Conservation (phyloP, 2,113 vertebrate species). For the Phrynocephalus versicolor region DNA sequence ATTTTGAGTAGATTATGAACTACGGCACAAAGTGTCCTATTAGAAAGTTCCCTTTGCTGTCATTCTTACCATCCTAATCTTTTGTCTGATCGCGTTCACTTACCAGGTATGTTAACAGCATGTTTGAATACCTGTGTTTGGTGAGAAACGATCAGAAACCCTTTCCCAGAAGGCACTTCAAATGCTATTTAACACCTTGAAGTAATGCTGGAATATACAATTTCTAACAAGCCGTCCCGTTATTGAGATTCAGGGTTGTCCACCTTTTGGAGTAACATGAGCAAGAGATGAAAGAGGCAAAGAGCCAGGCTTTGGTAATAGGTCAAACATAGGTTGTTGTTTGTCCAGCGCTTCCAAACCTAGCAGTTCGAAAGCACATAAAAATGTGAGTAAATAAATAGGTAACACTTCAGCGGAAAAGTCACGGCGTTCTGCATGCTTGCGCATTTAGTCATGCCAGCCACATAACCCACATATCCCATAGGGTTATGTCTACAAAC, state of each 20-base stretch:
- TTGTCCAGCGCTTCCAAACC: no score
- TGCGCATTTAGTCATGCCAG: no score
- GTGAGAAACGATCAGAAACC: not conserved
- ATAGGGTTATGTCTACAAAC: no score
- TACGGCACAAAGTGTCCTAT: not conserved
- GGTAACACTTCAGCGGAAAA: no score
- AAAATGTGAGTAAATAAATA: no score
- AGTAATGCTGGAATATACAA: not conserved
- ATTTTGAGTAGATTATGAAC: not conserved
- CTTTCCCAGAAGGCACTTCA: not conserved
- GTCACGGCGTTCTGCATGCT: no score
- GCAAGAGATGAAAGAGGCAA: not conserved
- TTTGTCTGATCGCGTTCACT: not conserved
- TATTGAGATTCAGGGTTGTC: not conserved
- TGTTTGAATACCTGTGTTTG: not conserved
- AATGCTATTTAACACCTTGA: not conserved
- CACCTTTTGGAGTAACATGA: not conserved
- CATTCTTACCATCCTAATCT: not conserved
- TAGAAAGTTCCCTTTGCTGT: not conserved
- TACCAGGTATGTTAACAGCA: not conserved
- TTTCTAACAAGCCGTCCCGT: not conserved
- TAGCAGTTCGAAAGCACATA: no score
- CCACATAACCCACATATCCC: no score
- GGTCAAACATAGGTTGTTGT: no score
- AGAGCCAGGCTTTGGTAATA: not conserved